Evolutionary conservation across 2,113 vertebrate species (phyloP).

Genomic region (Vombatus ursinus): DNA sequence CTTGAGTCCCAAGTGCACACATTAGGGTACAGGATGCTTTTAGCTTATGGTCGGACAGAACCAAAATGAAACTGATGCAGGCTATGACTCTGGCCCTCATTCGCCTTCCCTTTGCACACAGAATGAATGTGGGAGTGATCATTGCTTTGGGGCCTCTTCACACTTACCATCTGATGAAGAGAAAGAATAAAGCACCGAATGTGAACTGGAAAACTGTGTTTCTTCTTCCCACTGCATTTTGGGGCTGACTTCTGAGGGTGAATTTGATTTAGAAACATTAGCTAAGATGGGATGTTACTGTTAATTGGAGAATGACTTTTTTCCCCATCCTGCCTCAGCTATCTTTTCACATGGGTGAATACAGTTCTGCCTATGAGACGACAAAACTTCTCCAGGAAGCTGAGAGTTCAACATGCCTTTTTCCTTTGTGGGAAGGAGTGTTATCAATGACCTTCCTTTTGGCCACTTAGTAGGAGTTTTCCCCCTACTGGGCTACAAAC

Average conservation of each 20-base stretch:
- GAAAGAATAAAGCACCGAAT: slow-evolving; percentile 47
- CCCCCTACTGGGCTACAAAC: slow-evolving; percentile 70
- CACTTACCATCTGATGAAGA: slow-evolving; percentile 27
- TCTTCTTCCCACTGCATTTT: slow-evolving; percentile 48
- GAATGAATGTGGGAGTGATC: slow-evolving; percentile 45
- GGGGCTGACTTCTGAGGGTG: slow-evolving; percentile 47
- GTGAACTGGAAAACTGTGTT: slow-evolving; percentile 38
- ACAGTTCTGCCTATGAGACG: slow-evolving; percentile 49
- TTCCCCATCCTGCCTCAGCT: slow-evolving; percentile 54
- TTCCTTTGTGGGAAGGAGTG: slow-evolving; percentile 75
- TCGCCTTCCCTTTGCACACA: slow-evolving; percentile 53
- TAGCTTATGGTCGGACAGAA: slow-evolving; percentile 14
- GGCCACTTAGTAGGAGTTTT: slow-evolving; percentile 73
- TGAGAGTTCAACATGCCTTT: slow-evolving; percentile 77
- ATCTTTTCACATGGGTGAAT: slow-evolving; percentile 51
- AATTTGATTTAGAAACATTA: slow-evolving; percentile 47
- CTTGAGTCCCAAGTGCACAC: no score
- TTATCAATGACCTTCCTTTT: slow-evolving; percentile 65
- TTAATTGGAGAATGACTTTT: slow-evolving; percentile 45
- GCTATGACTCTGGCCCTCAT: slow-evolving; percentile 19
- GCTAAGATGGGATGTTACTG: slow-evolving; percentile 53
- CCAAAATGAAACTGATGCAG: slow-evolving; percentile 43
- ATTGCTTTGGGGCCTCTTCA: slow-evolving; percentile 37
- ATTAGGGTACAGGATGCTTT: slow-evolving; percentile 37
- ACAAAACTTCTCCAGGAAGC: slow-evolving; percentile 61